Conservation (phyloP, 2,797 vertebrate species). For the Leuciscus waleckii region DNA sequence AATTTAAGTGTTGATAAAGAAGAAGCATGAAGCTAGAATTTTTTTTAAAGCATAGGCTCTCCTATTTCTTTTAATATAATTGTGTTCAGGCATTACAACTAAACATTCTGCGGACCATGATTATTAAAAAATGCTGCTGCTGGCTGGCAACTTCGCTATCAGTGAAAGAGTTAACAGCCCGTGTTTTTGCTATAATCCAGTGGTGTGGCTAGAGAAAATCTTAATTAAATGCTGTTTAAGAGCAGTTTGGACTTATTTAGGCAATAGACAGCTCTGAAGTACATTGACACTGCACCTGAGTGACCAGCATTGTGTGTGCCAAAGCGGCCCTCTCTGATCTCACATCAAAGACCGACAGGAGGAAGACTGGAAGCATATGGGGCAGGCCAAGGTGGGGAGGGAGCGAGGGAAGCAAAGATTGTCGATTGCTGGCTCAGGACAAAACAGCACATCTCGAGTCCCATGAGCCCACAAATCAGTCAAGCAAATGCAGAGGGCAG, state of each 20-base stretch:
- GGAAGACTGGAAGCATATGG: constrained; percentile 43
- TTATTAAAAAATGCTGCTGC: not conserved
- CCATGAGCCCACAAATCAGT: constrained; percentile 76
- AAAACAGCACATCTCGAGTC: constrained; percentile 64
- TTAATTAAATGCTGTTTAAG: not conserved
- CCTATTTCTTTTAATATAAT: not conserved
- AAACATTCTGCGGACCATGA: not conserved
- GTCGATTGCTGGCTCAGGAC: constrained; percentile 32
- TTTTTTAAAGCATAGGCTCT: no score
- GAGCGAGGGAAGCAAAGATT: constrained; percentile 4
- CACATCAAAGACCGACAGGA: constrained; percentile 60
- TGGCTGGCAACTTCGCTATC: not conserved
- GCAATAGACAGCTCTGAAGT: constrained; percentile 54
- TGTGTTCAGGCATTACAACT: not conserved
- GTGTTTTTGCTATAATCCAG: not conserved
- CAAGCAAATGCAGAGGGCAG: constrained; percentile 73
- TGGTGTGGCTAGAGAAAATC: not conserved
- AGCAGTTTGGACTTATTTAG: constrained; percentile 30
- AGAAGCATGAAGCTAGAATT: no score
- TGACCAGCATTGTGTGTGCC: constrained; percentile 62
- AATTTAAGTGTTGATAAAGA: no score
- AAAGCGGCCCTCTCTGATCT: constrained; percentile 63
- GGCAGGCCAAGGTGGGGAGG: constrained; percentile 47
- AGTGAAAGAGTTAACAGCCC: not conserved
- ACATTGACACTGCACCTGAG: constrained; percentile 58